phyloP scores from a whole-genome alignment of 2,797 vertebrate genomes.

The Phalloptychus januarius region DNA sequence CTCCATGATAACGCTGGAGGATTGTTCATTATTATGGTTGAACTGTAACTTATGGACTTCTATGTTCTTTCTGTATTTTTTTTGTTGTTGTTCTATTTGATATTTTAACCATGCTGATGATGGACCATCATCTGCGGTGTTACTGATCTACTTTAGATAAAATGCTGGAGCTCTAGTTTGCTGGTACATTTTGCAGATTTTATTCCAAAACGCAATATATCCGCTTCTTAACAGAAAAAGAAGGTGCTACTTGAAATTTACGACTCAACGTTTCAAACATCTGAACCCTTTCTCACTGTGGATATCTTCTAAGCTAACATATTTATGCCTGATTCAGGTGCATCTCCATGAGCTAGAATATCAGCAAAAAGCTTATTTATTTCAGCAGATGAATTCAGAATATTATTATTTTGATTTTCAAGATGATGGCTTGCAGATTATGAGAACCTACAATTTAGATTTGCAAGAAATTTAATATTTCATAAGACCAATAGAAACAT shows the following conservation, averaged over 20 bases:
- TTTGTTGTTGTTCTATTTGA: constrained; percentile 48
- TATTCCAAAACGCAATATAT: constrained; percentile 74
- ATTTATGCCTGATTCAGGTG: constrained; percentile 38
- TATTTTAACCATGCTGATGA: constrained; percentile 49
- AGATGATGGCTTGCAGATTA: not conserved
- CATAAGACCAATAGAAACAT: not conserved
- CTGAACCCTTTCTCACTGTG: constrained; percentile 42
- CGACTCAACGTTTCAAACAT: constrained; percentile 46
- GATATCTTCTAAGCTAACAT: constrained; percentile 41
- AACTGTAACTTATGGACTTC: constrained; percentile 67
- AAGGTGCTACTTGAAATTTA: constrained; percentile 66
- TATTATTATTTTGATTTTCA: not conserved
- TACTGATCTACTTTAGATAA: constrained; percentile 57
- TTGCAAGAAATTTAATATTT: not conserved
- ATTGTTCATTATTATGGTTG: constrained; percentile 62
- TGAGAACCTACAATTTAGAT: not conserved
- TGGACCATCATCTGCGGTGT: constrained; percentile 56
- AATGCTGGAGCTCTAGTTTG: constrained; percentile 73
- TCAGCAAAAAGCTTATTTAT: not conserved
- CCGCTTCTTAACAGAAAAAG: constrained; percentile 45
- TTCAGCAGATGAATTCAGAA: not conserved
- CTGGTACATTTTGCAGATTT: constrained; percentile 62
- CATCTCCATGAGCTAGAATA: not conserved
- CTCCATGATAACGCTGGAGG: constrained; percentile 49
- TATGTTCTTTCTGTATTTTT: constrained; percentile 42